phyloP scores from a whole-genome alignment of 2,113 vertebrate genomes.

The Paradisaea rubra region DNA sequence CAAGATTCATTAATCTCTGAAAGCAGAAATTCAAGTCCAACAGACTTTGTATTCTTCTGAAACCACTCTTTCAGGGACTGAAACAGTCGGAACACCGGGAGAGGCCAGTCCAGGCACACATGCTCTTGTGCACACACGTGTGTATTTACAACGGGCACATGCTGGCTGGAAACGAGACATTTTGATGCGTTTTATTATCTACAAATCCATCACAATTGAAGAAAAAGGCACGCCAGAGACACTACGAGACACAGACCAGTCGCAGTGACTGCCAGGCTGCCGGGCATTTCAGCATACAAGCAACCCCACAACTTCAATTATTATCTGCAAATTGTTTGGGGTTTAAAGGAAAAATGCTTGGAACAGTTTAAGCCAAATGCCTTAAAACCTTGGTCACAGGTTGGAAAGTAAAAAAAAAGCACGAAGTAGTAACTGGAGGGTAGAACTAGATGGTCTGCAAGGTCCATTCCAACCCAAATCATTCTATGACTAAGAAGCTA shows the following conservation, averaged over 20 bases:
- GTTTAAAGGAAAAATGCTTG: not conserved
- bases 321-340: not conserved
- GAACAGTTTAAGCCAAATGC: not conserved
- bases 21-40: not conserved
- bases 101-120: not conserved
- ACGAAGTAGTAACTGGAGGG: not conserved
- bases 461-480: not conserved
- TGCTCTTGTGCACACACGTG: not conserved
- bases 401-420: not conserved
- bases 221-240: not conserved
- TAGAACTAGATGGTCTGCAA: not conserved
- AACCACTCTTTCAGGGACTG: not conserved
- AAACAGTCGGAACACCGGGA: not conserved
- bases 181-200: not conserved
- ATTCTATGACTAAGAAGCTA: not conserved
- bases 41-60: not conserved
- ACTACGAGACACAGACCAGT: not conserved
- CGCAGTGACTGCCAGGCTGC: not conserved
- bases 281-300: not conserved
- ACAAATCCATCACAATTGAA: not conserved
- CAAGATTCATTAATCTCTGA: slow-evolving; percentile 8
- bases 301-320: not conserved
- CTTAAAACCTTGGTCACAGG: not conserved
- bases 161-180: not conserved
- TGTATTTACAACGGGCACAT: not conserved